phyloP scores from a whole-genome alignment of 2,888 invertebrate genomes.

The Hypomecis punctinalis region DNA sequence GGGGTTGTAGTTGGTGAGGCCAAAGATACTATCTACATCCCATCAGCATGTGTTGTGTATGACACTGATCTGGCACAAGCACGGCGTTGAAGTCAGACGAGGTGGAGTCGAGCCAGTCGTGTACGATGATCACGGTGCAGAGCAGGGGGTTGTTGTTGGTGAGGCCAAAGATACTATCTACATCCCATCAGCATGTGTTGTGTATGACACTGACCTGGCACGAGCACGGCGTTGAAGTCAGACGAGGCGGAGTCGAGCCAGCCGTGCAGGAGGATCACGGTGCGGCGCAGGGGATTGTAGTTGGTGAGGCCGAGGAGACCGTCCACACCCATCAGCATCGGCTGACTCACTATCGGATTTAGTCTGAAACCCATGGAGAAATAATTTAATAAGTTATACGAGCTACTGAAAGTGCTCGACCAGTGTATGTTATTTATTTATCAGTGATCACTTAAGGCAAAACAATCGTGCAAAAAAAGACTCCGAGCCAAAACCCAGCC shows the following conservation, averaged over 20 bases:
- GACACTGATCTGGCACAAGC: constrained; percentile 43
- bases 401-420: background rate
- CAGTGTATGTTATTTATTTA: no score
- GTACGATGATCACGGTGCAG: constrained; percentile 55
- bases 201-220: no score
- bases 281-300: constrained; percentile 52
- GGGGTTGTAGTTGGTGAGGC: background rate
- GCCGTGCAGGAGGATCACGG: constrained; percentile 58
- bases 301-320: constrained; percentile 52
- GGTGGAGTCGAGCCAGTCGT: constrained; percentile 56
- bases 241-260: constrained; percentile 52
- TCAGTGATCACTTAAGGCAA: no score
- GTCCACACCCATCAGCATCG: constrained; percentile 46
- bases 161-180: constrained; percentile 42
- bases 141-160: constrained; percentile 54
- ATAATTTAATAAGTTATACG: background rate
- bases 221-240: constrained; percentile 48
- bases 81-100: constrained; percentile 49
- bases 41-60: constrained; percentile 56
- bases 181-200: constrained; percentile 56
- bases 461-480: no score
- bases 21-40: constrained; percentile 42
- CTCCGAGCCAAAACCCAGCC: no score
- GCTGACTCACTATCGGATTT: constrained; percentile 60
- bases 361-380: constrained; percentile 42